Base-by-base conservation (phyloP, 2,888 invertebrate genomes). In the Clivina fossor region DNA sequence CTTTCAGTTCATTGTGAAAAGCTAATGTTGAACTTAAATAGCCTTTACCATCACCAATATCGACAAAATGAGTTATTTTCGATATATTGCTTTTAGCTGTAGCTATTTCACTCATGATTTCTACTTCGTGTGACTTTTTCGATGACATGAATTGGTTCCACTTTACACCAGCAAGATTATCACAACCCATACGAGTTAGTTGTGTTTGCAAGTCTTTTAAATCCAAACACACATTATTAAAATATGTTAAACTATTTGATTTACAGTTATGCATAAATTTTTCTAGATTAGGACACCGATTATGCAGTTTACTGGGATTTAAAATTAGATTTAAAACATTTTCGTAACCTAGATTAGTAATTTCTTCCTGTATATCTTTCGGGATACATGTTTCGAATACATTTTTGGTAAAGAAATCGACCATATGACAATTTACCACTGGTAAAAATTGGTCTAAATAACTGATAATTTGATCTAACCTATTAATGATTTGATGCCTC, bases 41-140 rank as follows among this genome's bases (percentile, higher is more conserved):
- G 0, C 93, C 95, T 68, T 90, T 88, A 0, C 95, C 95, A 66
- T 93, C 93, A 0, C 95, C 95, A 33, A 91, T 84, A 69, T 95
- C 95, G 11, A 94, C 78, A 32, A 89, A 75, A 71, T 81, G 78
- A 3, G 70, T 63, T 2, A 72, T 69, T 66, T 70, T 54, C 13
- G 68, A 65, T 26, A 68, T 60, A 11, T 67, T 62, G 15, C 72
- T 69, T 5, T 88, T 67, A 1, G 79, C 76, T 1, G 82, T 77
- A 0, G 84, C 78, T 1, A 87, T 70, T 0, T 74, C 74, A 1
- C 86, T 84, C 72, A 86, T 80, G 9, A 79, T 74, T 69, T 85
- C 81, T 0, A 86, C 85, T 78, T 93, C 93, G 69, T 93, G 88
- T 35, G 83, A 82, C 67, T 93, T 93, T 71, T 93, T 93, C 43